phyloP scores from a whole-genome alignment of 2,113 vertebrate genomes.

The Spermophilus dauricus region DNA sequence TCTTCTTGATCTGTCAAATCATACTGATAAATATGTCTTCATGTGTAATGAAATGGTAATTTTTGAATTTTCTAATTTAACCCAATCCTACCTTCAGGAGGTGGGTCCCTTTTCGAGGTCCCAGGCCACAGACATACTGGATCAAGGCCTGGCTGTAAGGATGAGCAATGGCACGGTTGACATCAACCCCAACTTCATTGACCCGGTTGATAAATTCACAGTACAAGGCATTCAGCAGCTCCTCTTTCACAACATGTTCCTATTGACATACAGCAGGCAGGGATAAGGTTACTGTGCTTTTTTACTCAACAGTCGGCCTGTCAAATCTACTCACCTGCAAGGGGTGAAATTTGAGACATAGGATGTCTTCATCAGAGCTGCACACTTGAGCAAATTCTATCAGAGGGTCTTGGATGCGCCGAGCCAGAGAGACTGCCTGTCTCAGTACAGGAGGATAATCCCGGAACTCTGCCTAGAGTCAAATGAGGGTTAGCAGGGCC shows the following conservation, averaged over 20 bases:
- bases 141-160: slow-evolving; percentile 98
- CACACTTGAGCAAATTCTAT: slow-evolving; percentile 98
- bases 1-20: slow-evolving; percentile 22
- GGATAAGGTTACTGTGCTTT: background rate
- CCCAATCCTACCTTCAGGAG: slow-evolving; percentile 93
- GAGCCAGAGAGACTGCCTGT: slow-evolving; percentile 97
- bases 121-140: slow-evolving; percentile 97
- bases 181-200: slow-evolving; percentile 98
- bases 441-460: slow-evolving; percentile 98
- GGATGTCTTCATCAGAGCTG: slow-evolving; percentile 97
- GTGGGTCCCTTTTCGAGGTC: slow-evolving; percentile 97
- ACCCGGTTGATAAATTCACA: slow-evolving; percentile 99
- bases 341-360: slow-evolving; percentile 98
- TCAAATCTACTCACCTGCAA: slow-evolving; percentile 91
- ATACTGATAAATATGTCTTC: background rate
- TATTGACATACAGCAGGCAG: slow-evolving; percentile 80
- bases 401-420: slow-evolving; percentile 98
- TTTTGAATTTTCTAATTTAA: slow-evolving; percentile 32
- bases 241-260: slow-evolving; percentile 99
- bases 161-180: slow-evolving; percentile 97
- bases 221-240: slow-evolving; percentile 95
- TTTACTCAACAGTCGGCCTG: background rate
- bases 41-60: slow-evolving; percentile 11
- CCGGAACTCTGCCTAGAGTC: slow-evolving; percentile 92
- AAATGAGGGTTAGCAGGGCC: slow-evolving; percentile 40